phyloP scores from a whole-genome alignment of 2,888 invertebrate genomes.

The Limnephilus auricula region DNA sequence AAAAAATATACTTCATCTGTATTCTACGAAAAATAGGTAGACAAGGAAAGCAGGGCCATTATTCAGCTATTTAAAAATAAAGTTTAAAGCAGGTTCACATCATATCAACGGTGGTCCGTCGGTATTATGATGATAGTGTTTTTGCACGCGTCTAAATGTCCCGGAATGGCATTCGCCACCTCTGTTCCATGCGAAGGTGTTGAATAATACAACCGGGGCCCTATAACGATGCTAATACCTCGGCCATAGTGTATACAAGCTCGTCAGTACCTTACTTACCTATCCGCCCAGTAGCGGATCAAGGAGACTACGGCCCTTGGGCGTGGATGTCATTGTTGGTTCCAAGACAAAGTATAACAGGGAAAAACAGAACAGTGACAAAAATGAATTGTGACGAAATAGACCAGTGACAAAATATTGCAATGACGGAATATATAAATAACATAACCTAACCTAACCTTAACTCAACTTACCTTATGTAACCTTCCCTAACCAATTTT shows the following conservation, averaged over 20 bases:
- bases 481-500: too few relatives aligned
- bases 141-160: constrained; percentile 51
- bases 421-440: too few relatives aligned
- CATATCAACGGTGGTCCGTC: constrained; percentile 26
- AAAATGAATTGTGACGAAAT: too few relatives aligned
- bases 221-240: constrained; percentile 57
- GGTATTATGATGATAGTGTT: constrained; percentile 47
- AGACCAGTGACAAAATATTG: too few relatives aligned
- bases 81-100: background rate
- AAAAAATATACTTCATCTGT: background rate
- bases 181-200: constrained; percentile 37
- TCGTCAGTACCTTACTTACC: background rate
- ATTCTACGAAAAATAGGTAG: background rate
- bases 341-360: too few relatives aligned
- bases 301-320: background rate
- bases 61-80: background rate
- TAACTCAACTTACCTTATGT: too few relatives aligned
- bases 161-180: constrained; percentile 52
- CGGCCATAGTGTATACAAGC: constrained; percentile 40
- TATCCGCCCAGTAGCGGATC: background rate
- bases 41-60: background rate
- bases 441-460: too few relatives aligned
- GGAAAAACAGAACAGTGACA: background rate
- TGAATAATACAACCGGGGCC: constrained; percentile 57
- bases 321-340: background rate